Base-by-base conservation (phyloP, 53 echinoderm and acorn worm species). In the Astropecten irregularis region DNA sequence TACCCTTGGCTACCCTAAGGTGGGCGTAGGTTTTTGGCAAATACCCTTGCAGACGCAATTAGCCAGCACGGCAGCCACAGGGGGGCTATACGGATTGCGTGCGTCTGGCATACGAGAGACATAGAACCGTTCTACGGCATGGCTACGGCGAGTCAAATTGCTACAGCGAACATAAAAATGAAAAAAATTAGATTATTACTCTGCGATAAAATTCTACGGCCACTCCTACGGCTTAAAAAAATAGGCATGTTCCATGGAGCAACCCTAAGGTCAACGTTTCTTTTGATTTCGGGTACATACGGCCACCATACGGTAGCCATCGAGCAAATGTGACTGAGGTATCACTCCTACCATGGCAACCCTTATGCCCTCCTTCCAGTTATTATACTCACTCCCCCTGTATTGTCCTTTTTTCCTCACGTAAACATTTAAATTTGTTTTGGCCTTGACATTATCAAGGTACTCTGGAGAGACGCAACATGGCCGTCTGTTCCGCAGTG, bases 401-500 rank as follows among this genome's bases (percentile, higher is more conserved):
- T n/a, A n/a, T n/a, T n/a, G n/a, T n/a, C n/a, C n/a, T n/a, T n/a
- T n/a, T n/a, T n/a, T n/a, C n/a, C n/a, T n/a, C n/a, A n/a, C n/a
- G n/a, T n/a, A n/a, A n/a, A n/a, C n/a, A n/a, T n/a, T n/a, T n/a
- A n/a, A n/a, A n/a, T n/a, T n/a, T n/a, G n/a, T n/a, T n/a, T 46
- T 46, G 8, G 14, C 14, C 47, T 9, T 14, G 8, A 46, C 47
- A 46, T 14, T 46, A 46, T 9, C 47, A 81, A 92, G 92, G 38
- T 73, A 89, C 47, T 92, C 92, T 5, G 81, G 73, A 19, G 73
- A 82, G 0, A 32, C 71, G 14, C 81, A 85, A 50, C 59, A 82
- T 31, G 77, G 82, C 50, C 69, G 42, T 2, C 71, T 89, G 9
- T 81, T 88, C 8, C 88, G 84, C 38, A 89, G 67, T 36, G 76